A percentile compares a stretch with the other conserved stretches of the same genome.
phyloP scores from a whole-genome alignment of 1,140 invertebrate genomes.

The Drosophila bocki region DNA sequence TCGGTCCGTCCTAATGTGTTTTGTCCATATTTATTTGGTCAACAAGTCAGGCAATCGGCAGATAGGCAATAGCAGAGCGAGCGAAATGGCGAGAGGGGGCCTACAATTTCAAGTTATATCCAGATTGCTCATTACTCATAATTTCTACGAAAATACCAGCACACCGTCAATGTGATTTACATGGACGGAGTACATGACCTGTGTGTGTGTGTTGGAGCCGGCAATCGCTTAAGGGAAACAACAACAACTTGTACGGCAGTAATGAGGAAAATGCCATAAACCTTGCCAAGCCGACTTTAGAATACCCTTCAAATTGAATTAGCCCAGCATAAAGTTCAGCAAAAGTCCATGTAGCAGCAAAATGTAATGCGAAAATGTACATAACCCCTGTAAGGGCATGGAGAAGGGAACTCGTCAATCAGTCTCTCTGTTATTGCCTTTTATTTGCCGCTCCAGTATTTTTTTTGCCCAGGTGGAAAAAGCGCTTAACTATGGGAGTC shows the following conservation, averaged over 20 bases:
- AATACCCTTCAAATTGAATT: background rate
- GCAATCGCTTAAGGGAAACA: constrained; percentile 34
- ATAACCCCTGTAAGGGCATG: background rate
- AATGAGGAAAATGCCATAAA: background rate
- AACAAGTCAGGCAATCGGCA: constrained; percentile 20
- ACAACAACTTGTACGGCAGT: background rate
- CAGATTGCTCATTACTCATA: constrained; percentile 74
- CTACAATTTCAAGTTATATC: constrained; percentile 54
- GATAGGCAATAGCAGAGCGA: constrained; percentile 28
- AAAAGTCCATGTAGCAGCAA: background rate
- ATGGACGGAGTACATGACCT: constrained; percentile 5
- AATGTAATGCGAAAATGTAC: background rate
- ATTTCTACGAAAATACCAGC: constrained; percentile 42
- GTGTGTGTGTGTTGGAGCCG: constrained; percentile 21
- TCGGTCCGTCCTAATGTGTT: constrained; percentile 52
- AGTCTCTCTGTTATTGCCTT: constrained; percentile 12
- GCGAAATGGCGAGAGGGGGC: background rate
- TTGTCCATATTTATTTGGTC: constrained; percentile 51
- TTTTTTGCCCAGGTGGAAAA: constrained; percentile 23
- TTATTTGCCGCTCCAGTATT: constrained; percentile 22
- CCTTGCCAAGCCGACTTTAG: too few species aligned
- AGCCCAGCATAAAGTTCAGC: background rate
- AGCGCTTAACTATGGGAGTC: constrained; percentile 36
- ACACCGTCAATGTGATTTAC: constrained; percentile 35
- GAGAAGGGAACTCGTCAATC: constrained; percentile 15